These are phyloP conservation scores for Lepidotrigona ventralis DNA, from an alignment of 1,140 invertebrate species.

Conservation along the genomic window DNA sequence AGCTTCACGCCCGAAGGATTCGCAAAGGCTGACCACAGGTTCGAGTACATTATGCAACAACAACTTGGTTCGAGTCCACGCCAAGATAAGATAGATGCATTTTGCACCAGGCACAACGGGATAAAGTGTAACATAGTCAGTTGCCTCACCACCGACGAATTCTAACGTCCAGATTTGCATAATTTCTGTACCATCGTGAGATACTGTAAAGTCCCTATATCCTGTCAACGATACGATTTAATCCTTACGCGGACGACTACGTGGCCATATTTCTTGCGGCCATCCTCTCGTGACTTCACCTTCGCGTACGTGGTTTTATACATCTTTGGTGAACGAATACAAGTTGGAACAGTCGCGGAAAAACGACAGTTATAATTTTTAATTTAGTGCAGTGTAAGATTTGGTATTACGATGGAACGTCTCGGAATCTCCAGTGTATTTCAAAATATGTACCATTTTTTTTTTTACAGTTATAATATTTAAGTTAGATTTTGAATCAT, in stretches of 20 bases:
- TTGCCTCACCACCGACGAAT: conserved; percentile 38
- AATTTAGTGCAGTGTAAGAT: too few relatives aligned
- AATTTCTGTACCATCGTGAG: conserved; percentile 8
- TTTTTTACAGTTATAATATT: too few relatives aligned
- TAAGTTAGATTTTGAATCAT: too few relatives aligned
- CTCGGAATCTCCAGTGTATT: too few relatives aligned
- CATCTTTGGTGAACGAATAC: too few relatives aligned
- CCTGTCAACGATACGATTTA: conserved; percentile 34
- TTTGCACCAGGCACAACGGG: conserved; percentile 6
- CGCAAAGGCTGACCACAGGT: conserved; percentile 55
- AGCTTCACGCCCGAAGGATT: conserved; percentile 38
- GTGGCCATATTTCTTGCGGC: conserved; percentile 9
- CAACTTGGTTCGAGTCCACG: conserved; percentile 17
- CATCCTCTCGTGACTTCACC: background rate
- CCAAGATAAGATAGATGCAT: conserved; percentile 5
- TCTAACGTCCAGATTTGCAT: conserved; percentile 43
- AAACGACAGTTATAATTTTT: too few relatives aligned
- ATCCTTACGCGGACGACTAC: conserved; percentile 8
- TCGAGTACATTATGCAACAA: conserved; percentile 60
- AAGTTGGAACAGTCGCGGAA: too few relatives aligned
- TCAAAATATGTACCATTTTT: too few relatives aligned
- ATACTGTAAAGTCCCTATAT: conserved; percentile 30
- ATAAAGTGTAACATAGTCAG: conserved; percentile 6
- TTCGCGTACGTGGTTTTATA: background rate
- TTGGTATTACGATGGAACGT: too few relatives aligned